Percentiles rank a stretch among this genome's conserved stretches.
Evolutionary conservation across 2,888 invertebrate genomes (phyloP).

Genomic region (Lasioglossum marginatum): DNA sequence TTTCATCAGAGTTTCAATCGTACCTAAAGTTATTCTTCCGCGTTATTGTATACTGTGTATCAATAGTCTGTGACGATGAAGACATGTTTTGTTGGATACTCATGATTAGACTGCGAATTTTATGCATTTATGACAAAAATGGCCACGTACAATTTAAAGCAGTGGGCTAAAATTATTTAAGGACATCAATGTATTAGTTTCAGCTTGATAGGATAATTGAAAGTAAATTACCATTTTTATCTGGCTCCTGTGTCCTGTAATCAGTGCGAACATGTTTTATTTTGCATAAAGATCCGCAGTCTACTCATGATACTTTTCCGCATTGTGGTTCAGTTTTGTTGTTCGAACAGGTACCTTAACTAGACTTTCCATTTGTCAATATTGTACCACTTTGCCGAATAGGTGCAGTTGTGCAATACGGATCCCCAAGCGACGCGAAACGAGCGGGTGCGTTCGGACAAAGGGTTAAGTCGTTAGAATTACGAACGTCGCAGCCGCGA

Average conservation of each 20-base stretch:
- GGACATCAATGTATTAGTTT: no score
- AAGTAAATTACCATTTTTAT: no score
- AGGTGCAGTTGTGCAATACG: background rate
- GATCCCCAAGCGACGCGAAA: slow-evolving; percentile 29
- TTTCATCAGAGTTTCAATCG: slow-evolving; percentile 58
- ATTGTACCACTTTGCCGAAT: background rate
- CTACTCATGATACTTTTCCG: background rate
- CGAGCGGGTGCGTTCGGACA: slow-evolving; percentile 33
- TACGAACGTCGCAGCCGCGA: slow-evolving; percentile 49
- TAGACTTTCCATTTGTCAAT: background rate
- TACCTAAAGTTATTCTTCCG: slow-evolving; percentile 35
- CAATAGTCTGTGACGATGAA: slow-evolving; percentile 9
- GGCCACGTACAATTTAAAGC: no score
- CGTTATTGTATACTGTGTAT: slow-evolving; percentile 38
- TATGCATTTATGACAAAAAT: no score
- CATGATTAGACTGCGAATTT: background rate
- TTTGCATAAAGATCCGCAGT: no score
- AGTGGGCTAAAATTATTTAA: no score
- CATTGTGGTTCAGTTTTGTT: background rate
- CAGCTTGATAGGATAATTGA: no score
- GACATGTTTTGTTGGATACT: background rate
- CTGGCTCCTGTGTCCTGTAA: no score
- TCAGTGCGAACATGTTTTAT: no score
- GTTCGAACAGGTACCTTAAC: no score
- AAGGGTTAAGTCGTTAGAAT: slow-evolving; percentile 73